phyloP scores from a whole-genome alignment of 2,888 invertebrate species.

The Orgyia antiqua region DNA sequence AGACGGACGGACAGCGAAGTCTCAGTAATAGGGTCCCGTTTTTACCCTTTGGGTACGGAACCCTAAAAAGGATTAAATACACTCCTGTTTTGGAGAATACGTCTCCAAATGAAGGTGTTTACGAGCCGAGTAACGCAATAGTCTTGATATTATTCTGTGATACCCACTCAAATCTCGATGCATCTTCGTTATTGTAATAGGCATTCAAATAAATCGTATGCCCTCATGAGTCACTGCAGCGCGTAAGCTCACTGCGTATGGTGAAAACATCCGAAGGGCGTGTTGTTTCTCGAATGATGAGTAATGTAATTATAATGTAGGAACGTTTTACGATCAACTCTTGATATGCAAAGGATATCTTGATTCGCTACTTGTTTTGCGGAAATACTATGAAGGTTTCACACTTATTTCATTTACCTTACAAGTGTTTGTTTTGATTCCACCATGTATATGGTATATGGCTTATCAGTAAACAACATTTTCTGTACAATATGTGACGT shows the following conservation, averaged over 20 bases:
- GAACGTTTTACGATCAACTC: constrained; percentile 16
- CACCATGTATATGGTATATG: neutral
- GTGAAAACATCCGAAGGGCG: constrained; percentile 57
- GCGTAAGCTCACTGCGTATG: constrained; percentile 36
- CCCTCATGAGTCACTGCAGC: constrained; percentile 36
- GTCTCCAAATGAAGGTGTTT: too few relatives aligned
- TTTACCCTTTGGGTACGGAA: too few relatives aligned
- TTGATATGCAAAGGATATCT: constrained; percentile 19
- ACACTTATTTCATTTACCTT: neutral
- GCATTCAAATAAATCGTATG: constrained; percentile 29
- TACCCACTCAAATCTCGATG: constrained; percentile 9
- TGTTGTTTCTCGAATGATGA: constrained; percentile 26
- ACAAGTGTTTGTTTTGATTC: neutral
- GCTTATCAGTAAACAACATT: too few relatives aligned
- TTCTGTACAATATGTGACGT: too few relatives aligned
- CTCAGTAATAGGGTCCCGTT: too few relatives aligned
- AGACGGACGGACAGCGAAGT: too few relatives aligned
- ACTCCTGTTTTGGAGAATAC: too few relatives aligned
- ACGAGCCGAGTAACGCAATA: too few relatives aligned
- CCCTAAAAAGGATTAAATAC: too few relatives aligned
- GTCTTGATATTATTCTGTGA: constrained; percentile 6
- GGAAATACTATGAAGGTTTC: constrained; percentile 10
- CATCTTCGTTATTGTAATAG: constrained; percentile 20
- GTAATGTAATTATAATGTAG: constrained; percentile 31
- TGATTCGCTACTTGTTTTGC: constrained; percentile 7